Evolutionary conservation across 1,140 invertebrate genomes (phyloP).

Genomic region (Bombus haemorrhoidalis): DNA sequence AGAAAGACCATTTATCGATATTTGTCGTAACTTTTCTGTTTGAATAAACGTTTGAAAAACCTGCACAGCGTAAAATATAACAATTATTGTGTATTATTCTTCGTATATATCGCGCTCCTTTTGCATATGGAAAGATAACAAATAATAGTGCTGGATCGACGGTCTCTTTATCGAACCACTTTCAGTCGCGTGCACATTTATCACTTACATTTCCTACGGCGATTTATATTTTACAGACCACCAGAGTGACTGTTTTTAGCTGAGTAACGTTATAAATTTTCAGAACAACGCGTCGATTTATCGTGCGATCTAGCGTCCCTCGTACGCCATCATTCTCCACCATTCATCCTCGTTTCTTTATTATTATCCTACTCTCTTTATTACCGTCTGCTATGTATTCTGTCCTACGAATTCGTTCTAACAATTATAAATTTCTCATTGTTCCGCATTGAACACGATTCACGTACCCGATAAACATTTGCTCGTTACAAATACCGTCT

Average conservation of each 20-base stretch:
- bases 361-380: conserved; percentile 14
- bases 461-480: conserved; percentile 29
- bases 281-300: conserved; percentile 54
- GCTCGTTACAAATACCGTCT: background rate
- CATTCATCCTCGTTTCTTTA: background rate
- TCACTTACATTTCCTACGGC: conserved; percentile 45
- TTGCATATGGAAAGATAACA: background rate
- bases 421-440: conserved; percentile 62
- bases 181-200: conserved; percentile 48
- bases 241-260: conserved; percentile 46
- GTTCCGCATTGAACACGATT: conserved; percentile 42
- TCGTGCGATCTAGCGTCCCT: conserved; percentile 18
- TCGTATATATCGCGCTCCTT: background rate
- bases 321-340: background rate
- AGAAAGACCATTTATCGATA: background rate
- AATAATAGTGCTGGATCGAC: background rate
- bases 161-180: conserved; percentile 21
- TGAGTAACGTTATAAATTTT: conserved; percentile 45
- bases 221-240: conserved; percentile 54
- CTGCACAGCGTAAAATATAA: background rate
- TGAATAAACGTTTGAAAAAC: background rate
- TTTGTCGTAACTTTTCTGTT: background rate
- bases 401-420: conserved; percentile 18
- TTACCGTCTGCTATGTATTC: background rate
- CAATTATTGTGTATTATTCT: background rate